phyloP scores from a whole-genome alignment of 2,797 vertebrate genomes.

The Pseudotriccus pelzelni region DNA sequence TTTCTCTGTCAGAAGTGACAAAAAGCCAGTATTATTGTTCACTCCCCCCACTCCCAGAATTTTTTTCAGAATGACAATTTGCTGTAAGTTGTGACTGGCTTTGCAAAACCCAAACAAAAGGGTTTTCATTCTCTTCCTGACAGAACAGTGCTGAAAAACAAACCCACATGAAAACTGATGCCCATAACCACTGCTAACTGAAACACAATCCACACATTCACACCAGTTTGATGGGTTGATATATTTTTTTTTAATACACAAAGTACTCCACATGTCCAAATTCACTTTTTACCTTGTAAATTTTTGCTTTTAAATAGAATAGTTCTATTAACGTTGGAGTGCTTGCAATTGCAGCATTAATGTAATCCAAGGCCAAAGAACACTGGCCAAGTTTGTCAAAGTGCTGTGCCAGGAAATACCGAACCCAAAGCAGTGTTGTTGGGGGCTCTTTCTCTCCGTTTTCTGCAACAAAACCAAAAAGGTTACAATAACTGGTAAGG shows the following conservation, averaged over 20 bases:
- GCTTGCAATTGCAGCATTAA: conserved; percentile 79
- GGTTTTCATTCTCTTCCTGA: background rate
- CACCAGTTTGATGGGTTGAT: background rate
- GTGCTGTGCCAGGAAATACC: conserved; percentile 82
- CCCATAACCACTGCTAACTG: background rate
- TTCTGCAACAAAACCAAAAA: conserved; percentile 72
- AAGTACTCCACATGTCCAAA: background rate
- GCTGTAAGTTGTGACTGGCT: background rate
- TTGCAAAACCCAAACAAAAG: background rate
- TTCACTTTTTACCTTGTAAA: conserved; percentile 79
- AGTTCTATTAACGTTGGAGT: conserved; percentile 82
- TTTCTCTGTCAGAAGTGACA: background rate
- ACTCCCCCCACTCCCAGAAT: background rate
- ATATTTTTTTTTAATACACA: background rate
- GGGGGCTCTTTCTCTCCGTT: conserved; percentile 78
- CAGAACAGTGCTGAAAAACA: background rate
- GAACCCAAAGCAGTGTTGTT: conserved; percentile 81
- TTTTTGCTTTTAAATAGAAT: conserved; percentile 83
- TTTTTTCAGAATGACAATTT: background rate
- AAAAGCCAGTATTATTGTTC: background rate
- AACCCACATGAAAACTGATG: background rate
- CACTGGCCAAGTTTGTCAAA: conserved; percentile 82
- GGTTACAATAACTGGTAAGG: background rate
- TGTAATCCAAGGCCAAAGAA: conserved; percentile 80
- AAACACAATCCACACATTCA: background rate